phyloP scores from a whole-genome alignment of 2,888 invertebrate species.

The Antitype chi region DNA sequence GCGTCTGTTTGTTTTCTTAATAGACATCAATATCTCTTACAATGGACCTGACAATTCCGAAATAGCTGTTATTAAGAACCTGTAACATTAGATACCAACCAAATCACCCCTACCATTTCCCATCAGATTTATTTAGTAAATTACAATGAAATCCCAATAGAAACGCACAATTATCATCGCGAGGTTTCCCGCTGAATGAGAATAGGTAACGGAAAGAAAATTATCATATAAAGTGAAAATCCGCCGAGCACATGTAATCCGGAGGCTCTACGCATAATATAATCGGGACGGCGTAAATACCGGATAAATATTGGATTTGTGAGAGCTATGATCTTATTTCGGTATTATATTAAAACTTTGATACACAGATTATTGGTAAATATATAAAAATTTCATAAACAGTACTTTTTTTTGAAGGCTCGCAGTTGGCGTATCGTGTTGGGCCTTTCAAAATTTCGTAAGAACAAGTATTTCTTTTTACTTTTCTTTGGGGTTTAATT shows the following conservation, averaged over 20 bases:
- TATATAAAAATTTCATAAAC: neutral
- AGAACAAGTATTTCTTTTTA: neutral
- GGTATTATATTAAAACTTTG: conserved; percentile 11
- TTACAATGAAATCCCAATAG: conserved; percentile 36
- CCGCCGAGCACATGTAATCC: conserved; percentile 56
- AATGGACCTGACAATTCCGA: neutral
- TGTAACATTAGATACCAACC: neutral
- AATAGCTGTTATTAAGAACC: neutral
- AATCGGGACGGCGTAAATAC: conserved; percentile 38
- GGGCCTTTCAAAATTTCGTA: neutral
- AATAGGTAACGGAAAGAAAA: conserved; percentile 51
- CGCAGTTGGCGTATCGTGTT: neutral
- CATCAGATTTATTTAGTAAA: conserved; percentile 29
- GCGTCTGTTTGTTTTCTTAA: neutral
- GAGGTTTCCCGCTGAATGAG: conserved; percentile 32
- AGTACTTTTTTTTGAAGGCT: neutral
- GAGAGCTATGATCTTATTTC: conserved; percentile 32
- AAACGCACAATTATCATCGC: conserved; percentile 44
- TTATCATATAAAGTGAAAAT: conserved; percentile 66
- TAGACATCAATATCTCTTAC: neutral
- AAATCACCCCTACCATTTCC: neutral
- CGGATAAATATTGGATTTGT: conserved; percentile 56
- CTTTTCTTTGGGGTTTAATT: neutral
- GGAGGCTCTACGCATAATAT: conserved; percentile 37
- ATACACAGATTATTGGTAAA: neutral